These are phyloP conservation scores for Petrophora chlorosata DNA, from an alignment of 2,888 invertebrate genomes.

Conservation along the genomic window DNA sequence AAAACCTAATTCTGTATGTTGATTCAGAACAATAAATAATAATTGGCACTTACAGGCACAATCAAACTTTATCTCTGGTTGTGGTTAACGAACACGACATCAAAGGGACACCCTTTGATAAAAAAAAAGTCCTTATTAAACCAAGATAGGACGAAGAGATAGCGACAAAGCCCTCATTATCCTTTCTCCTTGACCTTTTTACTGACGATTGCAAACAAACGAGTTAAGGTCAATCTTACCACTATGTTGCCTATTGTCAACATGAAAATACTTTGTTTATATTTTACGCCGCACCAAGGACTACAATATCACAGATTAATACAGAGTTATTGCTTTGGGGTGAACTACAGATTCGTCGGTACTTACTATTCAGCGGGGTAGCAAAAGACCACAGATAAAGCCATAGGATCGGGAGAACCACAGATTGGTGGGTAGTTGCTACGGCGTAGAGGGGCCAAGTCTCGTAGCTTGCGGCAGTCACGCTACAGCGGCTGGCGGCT, in stretches of 20 bases:
- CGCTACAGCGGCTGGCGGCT: conserved; percentile 63
- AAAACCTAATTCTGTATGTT: too few species aligned
- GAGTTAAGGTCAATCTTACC: conserved; percentile 51
- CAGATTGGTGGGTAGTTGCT: conserved; percentile 24
- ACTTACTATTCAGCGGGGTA: too few species aligned
- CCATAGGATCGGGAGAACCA: not conserved
- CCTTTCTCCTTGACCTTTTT: conserved; percentile 34
- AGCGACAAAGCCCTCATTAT: conserved; percentile 22
- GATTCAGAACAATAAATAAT: too few species aligned
- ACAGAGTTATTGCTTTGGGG: not conserved
- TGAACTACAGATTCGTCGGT: not conserved
- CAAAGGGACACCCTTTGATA: not conserved
- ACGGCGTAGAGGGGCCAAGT: conserved; percentile 12
- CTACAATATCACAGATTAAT: not conserved
- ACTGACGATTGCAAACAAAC: conserved; percentile 16
- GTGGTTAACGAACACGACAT: conserved; percentile 12
- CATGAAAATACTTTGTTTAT: conserved; percentile 69
- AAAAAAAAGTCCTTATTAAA: conserved; percentile 23
- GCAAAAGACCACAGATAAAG: conserved; percentile 38
- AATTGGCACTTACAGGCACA: too few species aligned
- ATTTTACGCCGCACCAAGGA: conserved; percentile 48
- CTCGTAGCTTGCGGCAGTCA: conserved; percentile 72
- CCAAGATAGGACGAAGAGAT: conserved; percentile 23
- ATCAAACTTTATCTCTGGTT: conserved; percentile 3
- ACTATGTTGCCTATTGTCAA: conserved; percentile 57